phyloP scores from a whole-genome alignment of 2,113 vertebrate species.

The Phrynosoma platyrhinos region DNA sequence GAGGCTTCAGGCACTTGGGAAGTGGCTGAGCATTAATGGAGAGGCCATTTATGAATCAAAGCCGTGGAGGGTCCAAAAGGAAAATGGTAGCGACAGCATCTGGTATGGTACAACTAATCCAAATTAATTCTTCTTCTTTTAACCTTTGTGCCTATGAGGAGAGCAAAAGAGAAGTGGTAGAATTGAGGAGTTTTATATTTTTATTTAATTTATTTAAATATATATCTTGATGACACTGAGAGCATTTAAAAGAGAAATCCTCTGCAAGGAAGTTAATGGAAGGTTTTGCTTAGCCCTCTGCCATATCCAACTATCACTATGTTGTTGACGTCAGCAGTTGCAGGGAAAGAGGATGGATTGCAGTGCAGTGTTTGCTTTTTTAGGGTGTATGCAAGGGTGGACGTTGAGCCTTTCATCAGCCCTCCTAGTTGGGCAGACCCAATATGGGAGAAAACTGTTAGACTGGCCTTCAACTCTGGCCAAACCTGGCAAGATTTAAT shows the following conservation, averaged over 20 bases:
- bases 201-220: not conserved
- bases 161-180: not conserved
- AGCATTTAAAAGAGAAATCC: not conserved
- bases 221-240: not conserved
- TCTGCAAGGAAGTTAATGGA: not conserved
- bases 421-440: not conserved
- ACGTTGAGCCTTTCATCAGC: conserved; percentile 66
- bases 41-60: conserved; percentile 90
- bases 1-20: conserved; percentile 87
- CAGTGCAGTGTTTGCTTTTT: conserved; percentile 16
- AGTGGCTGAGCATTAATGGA: conserved; percentile 88
- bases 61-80: conserved; percentile 89
- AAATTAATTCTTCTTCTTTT: not conserved
- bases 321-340: not conserved
- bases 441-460: conserved; percentile 5
- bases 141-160: not conserved
- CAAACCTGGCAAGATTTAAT: not conserved
- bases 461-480: not conserved
- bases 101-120: conserved; percentile 80
- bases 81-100: conserved; percentile 77
- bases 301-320: not conserved
- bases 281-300: not conserved
- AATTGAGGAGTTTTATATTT: not conserved
- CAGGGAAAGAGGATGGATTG: not conserved
- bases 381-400: not conserved